Conservation (phyloP, 2,888 invertebrate genomes). For the Acanthococcus lagerstroemiae region DNA sequence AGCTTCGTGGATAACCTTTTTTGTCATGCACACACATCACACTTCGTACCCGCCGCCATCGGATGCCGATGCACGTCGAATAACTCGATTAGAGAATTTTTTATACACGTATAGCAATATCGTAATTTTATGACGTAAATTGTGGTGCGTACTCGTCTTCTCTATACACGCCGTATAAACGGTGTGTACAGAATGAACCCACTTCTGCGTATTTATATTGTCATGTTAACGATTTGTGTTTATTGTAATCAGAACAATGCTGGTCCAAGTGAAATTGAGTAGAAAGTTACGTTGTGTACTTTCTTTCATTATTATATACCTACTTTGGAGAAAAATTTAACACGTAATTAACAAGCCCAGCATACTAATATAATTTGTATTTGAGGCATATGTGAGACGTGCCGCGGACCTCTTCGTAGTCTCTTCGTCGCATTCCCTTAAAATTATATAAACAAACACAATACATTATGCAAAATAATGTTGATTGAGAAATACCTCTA, state of each 20-base stretch:
- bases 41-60: no score
- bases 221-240: background rate
- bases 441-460: background rate
- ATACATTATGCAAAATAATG: background rate
- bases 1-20: no score
- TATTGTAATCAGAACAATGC: conserved; percentile 6
- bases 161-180: background rate
- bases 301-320: conserved; percentile 8
- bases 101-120: background rate
- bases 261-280: conserved; percentile 5
- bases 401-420: background rate
- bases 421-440: background rate
- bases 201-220: background rate
- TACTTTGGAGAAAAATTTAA: conserved; percentile 3
- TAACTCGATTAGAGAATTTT: no score
- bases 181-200: background rate
- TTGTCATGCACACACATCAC: no score
- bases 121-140: background rate
- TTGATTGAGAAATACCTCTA: background rate
- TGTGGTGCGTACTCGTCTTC: background rate
- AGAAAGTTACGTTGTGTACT: conserved; percentile 5
- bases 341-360: conserved; percentile 1
- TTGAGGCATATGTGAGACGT: background rate
- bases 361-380: background rate
- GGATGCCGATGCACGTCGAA: no score